phyloP scores from a whole-genome alignment of 2,888 invertebrate genomes.

The Chymomyza fuscimana region DNA sequence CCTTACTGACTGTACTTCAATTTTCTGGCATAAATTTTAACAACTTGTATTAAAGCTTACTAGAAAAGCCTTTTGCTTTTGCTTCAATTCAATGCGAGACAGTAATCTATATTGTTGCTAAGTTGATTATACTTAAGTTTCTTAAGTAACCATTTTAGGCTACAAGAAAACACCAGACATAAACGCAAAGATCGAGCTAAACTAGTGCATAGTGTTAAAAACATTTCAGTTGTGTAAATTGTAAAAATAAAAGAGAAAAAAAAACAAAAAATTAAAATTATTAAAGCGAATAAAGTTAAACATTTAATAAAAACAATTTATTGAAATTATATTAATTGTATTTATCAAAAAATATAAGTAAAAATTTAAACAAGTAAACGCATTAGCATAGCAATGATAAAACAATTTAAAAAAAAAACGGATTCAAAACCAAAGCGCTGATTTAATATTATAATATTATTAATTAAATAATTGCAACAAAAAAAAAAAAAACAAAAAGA shows the following conservation, averaged over 20 bases:
- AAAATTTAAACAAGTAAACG: constrained; percentile 42
- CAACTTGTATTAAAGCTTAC: neutral
- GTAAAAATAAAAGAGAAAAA: constrained; percentile 19
- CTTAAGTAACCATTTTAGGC: constrained; percentile 2
- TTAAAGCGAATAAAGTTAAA: constrained; percentile 70
- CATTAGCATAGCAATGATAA: constrained; percentile 71
- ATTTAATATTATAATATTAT: constrained; percentile 76
- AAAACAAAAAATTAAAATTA: constrained; percentile 12
- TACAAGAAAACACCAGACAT: constrained; percentile 60
- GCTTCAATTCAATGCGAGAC: constrained; percentile 35
- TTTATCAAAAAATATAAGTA: constrained; percentile 74
- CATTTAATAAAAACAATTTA: constrained; percentile 54
- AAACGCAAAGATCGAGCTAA: constrained; percentile 74
- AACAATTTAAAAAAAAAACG: constrained; percentile 33
- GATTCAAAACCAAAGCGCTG: constrained; percentile 67
- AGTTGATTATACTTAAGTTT: neutral
- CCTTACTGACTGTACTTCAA: constrained; percentile 11
- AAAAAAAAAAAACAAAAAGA: constrained; percentile 19
- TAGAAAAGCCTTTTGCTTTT: constrained; percentile 13
- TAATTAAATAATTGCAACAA: constrained; percentile 75
- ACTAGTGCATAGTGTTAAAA: constrained; percentile 65
- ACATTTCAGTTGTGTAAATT: constrained; percentile 21
- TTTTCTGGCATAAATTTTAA: neutral
- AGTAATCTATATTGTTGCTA: neutral
- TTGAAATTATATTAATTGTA: constrained; percentile 57